Evolutionary conservation across 1,140 invertebrate genomes (phyloP).

Genomic region (Colletes gigas): DNA sequence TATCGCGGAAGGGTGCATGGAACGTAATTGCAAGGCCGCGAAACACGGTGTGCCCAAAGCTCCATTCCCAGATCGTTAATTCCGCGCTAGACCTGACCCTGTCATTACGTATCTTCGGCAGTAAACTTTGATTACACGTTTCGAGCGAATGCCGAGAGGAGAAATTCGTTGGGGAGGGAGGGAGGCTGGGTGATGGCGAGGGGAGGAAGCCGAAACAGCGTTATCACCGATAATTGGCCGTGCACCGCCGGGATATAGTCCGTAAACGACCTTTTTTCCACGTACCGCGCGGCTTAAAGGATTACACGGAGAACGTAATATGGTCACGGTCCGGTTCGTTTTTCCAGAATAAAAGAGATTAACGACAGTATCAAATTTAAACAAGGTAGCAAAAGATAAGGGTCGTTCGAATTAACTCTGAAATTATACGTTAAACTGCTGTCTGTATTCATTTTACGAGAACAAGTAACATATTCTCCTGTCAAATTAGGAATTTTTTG

Average conservation of each 20-base stretch:
- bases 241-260: not conserved
- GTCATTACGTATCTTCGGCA: slow-evolving; percentile 63
- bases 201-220: not conserved
- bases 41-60: slow-evolving; percentile 35
- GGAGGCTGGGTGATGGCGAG: too few relatives aligned
- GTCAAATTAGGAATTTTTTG: too few relatives aligned
- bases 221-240: slow-evolving; percentile 56
- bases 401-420: too few relatives aligned
- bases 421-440: too few relatives aligned
- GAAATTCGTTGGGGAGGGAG: slow-evolving; percentile 9
- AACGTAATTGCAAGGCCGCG: slow-evolving; percentile 48
- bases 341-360: too few relatives aligned
- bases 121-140: slow-evolving; percentile 63
- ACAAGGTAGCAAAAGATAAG: too few relatives aligned
- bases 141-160: slow-evolving; percentile 14
- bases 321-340: too few relatives aligned
- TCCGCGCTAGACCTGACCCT: slow-evolving; percentile 56
- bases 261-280: slow-evolving; percentile 7
- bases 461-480: too few relatives aligned
- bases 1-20: slow-evolving; percentile 30
- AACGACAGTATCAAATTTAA: too few relatives aligned
- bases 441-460: too few relatives aligned
- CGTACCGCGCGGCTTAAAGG: not conserved
- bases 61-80: slow-evolving; percentile 60
- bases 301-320: too few relatives aligned